phyloP scores from a whole-genome alignment of 35 echinoderm and acorn worm genomes.

The Ophiothrix spiculata region DNA sequence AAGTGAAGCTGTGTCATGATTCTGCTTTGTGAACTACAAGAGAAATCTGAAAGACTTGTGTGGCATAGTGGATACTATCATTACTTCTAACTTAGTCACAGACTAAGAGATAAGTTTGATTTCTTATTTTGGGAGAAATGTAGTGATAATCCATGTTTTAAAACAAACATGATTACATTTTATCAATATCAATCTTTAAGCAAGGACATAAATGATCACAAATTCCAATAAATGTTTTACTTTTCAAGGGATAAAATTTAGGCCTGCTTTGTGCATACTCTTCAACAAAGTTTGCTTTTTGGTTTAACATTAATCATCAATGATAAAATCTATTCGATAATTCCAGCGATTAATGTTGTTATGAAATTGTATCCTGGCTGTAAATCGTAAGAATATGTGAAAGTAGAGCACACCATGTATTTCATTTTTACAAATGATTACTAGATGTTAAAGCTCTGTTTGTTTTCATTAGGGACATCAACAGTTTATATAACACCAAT shows the following conservation, averaged over 20 bases:
- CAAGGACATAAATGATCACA: no score
- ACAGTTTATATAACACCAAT: background rate
- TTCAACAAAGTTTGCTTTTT: background rate
- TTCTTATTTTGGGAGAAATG: no score
- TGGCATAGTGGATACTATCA: no score
- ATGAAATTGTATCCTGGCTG: background rate
- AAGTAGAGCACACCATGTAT: background rate
- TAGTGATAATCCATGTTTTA: background rate
- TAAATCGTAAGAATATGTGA: background rate
- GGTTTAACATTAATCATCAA: background rate
- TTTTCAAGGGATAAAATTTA: background rate
- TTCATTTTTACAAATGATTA: background rate
- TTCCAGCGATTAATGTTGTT: background rate
- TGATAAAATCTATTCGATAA: background rate
- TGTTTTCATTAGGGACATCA: background rate
- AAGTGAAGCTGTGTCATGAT: no score
- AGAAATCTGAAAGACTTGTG: no score
- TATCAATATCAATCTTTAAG: no score
- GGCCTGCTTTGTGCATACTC: background rate
- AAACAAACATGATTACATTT: background rate
- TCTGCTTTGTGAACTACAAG: no score
- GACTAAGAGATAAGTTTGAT: no score
- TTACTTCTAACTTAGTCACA: no score
- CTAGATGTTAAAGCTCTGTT: background rate
- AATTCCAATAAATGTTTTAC: background rate